Evolutionary conservation across 2,113 vertebrate genomes (phyloP).

Genomic region (Melanostigma gelatinosum): DNA sequence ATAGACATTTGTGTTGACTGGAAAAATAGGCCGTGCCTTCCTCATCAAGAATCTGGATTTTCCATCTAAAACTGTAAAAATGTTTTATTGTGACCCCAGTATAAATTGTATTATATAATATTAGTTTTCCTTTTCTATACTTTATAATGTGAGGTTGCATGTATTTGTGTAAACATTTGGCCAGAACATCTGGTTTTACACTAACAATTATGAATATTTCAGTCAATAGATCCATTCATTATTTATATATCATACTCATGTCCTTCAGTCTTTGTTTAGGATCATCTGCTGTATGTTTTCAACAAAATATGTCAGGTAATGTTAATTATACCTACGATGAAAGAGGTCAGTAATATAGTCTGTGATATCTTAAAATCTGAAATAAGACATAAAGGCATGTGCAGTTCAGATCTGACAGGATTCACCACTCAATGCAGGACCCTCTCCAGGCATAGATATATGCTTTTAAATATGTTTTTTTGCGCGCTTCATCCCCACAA

Average conservation of each 20-base stretch:
- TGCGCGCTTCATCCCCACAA: slow-evolving; percentile 60
- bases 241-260: not conserved
- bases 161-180: slow-evolving; percentile 40
- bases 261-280: not conserved
- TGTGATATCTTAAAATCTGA: slow-evolving; percentile 26
- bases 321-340: not conserved
- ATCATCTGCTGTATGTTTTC: not conserved
- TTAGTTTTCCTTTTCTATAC: slow-evolving; percentile 4
- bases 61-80: slow-evolving; percentile 22
- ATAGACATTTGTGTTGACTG: slow-evolving; percentile 6
- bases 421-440: slow-evolving; percentile 45
- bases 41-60: not conserved
- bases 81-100: not conserved
- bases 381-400: slow-evolving; percentile 29
- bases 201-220: slow-evolving; percentile 2
- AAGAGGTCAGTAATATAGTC: slow-evolving; percentile 4
- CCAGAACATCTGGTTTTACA: slow-evolving; percentile 25
- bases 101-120: slow-evolving; percentile 9
- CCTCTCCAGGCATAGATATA: slow-evolving; percentile 55
- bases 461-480: slow-evolving; percentile 4
- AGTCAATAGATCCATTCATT: not conserved
- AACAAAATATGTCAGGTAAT: not conserved
- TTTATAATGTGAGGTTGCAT: slow-evolving; percentile 33
- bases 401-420: slow-evolving; percentile 40
- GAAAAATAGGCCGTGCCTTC: not conserved